Evolutionary conservation across 64 coral and sea anemone genomes (phyloP).

Genomic region (Exaiptasia diaphana): DNA sequence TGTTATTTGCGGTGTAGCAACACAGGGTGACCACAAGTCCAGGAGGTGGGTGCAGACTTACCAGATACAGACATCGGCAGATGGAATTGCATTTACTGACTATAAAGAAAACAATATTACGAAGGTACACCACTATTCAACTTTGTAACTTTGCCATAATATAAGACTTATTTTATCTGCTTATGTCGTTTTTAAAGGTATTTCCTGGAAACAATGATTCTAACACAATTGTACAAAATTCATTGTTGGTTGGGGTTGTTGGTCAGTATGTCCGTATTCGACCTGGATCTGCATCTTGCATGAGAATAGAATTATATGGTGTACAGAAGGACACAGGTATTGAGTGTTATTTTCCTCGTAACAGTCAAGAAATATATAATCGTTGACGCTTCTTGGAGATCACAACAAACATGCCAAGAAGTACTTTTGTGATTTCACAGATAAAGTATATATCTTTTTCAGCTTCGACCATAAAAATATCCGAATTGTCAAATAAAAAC

Average conservation of each 20-base stretch:
- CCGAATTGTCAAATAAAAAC: neutral
- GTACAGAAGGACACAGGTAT: neutral
- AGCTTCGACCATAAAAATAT: neutral
- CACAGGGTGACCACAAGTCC: constrained; percentile 36
- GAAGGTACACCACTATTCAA: no score
- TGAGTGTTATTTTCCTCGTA: no score
- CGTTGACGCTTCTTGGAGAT: no score
- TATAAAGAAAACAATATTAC: neutral
- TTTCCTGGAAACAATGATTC: constrained; percentile 31
- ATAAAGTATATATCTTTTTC: no score
- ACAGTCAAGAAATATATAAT: no score
- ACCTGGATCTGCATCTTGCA: neutral
- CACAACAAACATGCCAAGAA: no score
- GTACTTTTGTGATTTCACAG: no score
- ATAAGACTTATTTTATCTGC: no score
- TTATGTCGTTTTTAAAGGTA: no score
- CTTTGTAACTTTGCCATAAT: no score
- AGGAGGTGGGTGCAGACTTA: constrained; percentile 58
- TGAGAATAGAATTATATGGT: constrained; percentile 43
- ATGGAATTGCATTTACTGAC: constrained; percentile 18
- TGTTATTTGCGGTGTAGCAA: constrained; percentile 48
- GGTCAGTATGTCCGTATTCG: constrained; percentile 23
- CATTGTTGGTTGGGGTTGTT: neutral
- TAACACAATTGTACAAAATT: neutral
- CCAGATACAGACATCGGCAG: constrained; percentile 11